Evolutionary conservation across 2,888 invertebrate species (phyloP).

Genomic region (Sepioteuthis lessoniana): DNA sequence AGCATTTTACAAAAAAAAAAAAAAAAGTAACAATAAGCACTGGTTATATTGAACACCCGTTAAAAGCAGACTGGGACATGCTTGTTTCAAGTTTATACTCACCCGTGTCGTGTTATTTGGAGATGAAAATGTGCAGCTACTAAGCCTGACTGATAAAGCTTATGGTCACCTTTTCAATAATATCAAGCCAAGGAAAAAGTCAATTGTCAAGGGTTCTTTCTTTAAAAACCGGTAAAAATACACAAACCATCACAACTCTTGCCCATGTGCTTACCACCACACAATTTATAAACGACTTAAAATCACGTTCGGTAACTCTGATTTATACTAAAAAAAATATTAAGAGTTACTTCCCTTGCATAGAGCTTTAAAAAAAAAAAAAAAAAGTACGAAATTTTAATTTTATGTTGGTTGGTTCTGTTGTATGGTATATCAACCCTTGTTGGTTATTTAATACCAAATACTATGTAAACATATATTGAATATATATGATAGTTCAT

Average conservation of each 20-base stretch:
- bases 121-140: not conserved
- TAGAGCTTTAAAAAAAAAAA: too few species aligned
- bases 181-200: not conserved
- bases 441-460: too few species aligned
- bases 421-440: too few species aligned
- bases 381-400: too few species aligned
- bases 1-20: not conserved
- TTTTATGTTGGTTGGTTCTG: too few species aligned
- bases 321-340: too few species aligned
- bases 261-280: too few species aligned
- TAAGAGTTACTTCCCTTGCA: not conserved
- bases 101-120: not conserved
- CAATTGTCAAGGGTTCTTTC: not conserved
- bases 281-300: not conserved
- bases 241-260: not conserved
- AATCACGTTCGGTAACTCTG: not conserved
- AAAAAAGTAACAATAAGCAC: not conserved
- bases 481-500: too few species aligned
- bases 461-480: too few species aligned
- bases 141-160: not conserved
- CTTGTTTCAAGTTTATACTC: not conserved
- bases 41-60: not conserved
- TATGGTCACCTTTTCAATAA: not conserved
- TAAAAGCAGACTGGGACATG: not conserved
- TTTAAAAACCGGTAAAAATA: not conserved